These are phyloP conservation scores for Bombylius discolor DNA, from an alignment of 2,888 invertebrate genomes.

Conservation along the genomic window DNA sequence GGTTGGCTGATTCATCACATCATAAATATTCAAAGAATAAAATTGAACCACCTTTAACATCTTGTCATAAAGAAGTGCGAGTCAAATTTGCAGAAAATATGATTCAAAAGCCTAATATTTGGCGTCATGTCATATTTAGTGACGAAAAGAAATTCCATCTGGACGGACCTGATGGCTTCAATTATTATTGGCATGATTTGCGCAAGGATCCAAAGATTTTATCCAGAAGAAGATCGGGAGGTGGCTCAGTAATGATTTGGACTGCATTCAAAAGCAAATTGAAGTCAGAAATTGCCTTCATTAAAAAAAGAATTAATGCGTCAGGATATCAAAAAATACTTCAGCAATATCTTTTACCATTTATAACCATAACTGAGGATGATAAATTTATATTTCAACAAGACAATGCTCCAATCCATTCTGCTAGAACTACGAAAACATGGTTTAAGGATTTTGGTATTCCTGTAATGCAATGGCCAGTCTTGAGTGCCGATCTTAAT, in stretches of 20 bases:
- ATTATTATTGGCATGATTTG: neutral
- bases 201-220: neutral
- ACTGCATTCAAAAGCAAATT: neutral
- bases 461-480: neutral
- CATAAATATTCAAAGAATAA: too few relatives aligned
- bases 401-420: neutral
- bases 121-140: too few relatives aligned
- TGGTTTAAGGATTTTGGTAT: neutral
- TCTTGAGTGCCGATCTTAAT: neutral
- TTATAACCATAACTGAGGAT: neutral
- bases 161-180: neutral
- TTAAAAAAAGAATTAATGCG: neutral
- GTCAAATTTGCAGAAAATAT: too few relatives aligned
- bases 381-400: neutral
- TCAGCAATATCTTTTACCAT: neutral
- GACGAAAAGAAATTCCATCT: neutral
- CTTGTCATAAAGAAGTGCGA: too few relatives aligned
- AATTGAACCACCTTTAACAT: too few relatives aligned
- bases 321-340: neutral
- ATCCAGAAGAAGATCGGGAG: neutral
- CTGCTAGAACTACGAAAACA: neutral
- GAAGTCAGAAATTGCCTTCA: neutral
- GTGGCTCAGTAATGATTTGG: neutral
- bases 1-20: too few relatives aligned
- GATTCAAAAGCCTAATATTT: too few relatives aligned